Conservation (phyloP, 35 echinoderm and acorn worm species). For the Heliocidaris tuberculata region DNA sequence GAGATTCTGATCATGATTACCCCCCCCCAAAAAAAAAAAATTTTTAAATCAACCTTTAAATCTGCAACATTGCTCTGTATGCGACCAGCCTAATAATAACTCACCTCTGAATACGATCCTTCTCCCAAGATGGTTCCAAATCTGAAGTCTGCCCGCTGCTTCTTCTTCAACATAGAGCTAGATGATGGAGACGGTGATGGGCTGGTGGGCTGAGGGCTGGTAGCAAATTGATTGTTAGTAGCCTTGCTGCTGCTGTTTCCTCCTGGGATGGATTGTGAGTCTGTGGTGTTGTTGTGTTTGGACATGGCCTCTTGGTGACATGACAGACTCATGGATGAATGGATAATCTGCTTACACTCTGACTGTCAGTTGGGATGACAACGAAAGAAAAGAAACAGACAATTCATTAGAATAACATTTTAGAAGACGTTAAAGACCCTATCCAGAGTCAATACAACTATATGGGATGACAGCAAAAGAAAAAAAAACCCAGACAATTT, state of each 20-base stretch:
- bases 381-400: not conserved
- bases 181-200: not conserved
- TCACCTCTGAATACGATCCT: slow-evolving; percentile 99
- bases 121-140: slow-evolving; percentile 96
- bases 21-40: too few species aligned
- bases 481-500: not conserved
- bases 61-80: not conserved
- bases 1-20: too few species aligned
- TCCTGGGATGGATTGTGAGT: not conserved
- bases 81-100: not conserved
- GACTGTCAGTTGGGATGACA: not conserved
- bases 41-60: too few species aligned
- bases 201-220: not conserved
- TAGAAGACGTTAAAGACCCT: too few species aligned
- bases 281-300: not conserved
- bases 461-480: not conserved
- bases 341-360: slow-evolving; percentile 14
- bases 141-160: slow-evolving; percentile 83
- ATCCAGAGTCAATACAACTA: too few species aligned
- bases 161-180: slow-evolving; percentile 50
- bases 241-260: not conserved
- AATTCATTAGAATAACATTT: not conserved
- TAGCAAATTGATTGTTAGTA: not conserved
- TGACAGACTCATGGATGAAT: slow-evolving; percentile 28
- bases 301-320: slow-evolving; percentile 50